Base-by-base conservation (phyloP, 2,113 vertebrate species). In the Heliornis fulica region DNA sequence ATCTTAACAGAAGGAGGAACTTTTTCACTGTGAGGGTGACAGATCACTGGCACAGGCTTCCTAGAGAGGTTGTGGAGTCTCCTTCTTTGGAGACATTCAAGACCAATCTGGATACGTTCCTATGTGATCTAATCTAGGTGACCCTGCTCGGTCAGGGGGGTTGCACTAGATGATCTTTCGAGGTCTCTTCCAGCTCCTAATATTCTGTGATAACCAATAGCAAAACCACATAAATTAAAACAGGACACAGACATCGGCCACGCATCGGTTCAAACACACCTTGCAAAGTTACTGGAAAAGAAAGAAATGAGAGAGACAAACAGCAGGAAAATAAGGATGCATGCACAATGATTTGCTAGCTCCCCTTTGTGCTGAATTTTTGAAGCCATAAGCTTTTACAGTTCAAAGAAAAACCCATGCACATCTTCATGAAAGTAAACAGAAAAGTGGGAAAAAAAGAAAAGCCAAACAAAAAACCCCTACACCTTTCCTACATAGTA, bases 391-490 rank as follows among this genome's bases (percentile, higher is more conserved):
- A 14, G 28, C 5, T 70, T 68, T 18, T 5, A 77, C 13, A 29
- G 21, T 36, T 57, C 28, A 32, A 78, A 66, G 51, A 81, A 89
- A 65, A 66, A 31, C 1, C 0, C 10, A 75, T 6, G 13, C 3
- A 41, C 7, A 64, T 10, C 9, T 75, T 26, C 25, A 71, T 2
- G 3, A 7, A 84, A 63, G 14, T 29, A 50, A 65, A 46, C 10
- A 51, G 6, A 3, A 50, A 64, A 28, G 10, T 16, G 3, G 7
- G 28, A 6, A 28, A 4, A 14, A 2, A 11, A 13, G 5, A 26
- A 29, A 19, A n/a, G 3, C n/a, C n/a, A n/a, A 46, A 11, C 0
- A 0, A 43, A 61, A 75, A 13, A 1, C 0, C 1, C 1, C n/a
- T n/a, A 61, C 12, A 29, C 4, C 31, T 38, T 61, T 28, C 8